Conservation (phyloP, 2,113 vertebrate species). For the Anseranas semipalmata region DNA sequence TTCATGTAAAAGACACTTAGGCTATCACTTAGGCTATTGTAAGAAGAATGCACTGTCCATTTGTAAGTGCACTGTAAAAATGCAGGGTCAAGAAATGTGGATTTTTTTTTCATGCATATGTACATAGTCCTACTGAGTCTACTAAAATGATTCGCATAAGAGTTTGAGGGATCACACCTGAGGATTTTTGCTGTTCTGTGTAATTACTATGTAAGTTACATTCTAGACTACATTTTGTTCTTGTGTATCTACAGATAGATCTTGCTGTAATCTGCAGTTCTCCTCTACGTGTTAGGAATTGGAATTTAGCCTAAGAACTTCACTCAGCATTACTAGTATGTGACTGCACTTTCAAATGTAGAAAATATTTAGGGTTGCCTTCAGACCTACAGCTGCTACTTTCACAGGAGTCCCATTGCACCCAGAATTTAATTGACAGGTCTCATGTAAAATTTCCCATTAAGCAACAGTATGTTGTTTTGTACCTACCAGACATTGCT, state of each 20-base stretch:
- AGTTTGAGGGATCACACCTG: background rate
- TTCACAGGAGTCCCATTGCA: background rate
- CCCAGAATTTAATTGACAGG: rapidly evolving
- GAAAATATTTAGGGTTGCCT: background rate
- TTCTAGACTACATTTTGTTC: background rate
- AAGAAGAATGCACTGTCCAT: background rate
- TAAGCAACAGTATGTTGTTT: background rate
- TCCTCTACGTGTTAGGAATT: background rate
- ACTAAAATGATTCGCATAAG: rapidly evolving
- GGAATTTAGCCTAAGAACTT: background rate
- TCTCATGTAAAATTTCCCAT: background rate
- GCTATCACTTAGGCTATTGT: background rate
- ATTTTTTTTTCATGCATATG: background rate
- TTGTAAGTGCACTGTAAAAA: background rate
- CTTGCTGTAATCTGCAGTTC: background rate
- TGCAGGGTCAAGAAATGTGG: background rate
- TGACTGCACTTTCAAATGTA: background rate
- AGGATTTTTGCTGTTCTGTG: background rate
- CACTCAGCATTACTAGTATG: background rate
- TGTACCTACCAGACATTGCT: background rate
- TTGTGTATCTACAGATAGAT: background rate
- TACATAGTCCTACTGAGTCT: background rate
- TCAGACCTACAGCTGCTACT: background rate
- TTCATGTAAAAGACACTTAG: background rate
- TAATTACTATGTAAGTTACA: background rate